phyloP scores from a whole-genome alignment of 2,797 vertebrate genomes.

The Myiotriccus ornatus region DNA sequence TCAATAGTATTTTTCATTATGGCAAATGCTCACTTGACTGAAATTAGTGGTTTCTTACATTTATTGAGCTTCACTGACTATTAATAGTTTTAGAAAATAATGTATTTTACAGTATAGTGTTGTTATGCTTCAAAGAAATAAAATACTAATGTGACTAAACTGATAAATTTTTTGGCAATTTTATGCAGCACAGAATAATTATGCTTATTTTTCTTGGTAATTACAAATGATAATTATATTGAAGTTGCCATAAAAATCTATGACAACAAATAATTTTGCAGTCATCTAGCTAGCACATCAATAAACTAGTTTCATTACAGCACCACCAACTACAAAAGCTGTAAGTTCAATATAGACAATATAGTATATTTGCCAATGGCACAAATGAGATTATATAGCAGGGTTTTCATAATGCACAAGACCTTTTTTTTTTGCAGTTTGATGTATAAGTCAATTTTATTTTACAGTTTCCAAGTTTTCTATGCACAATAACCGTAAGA shows the following conservation, averaged over 20 bases:
- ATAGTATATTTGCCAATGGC: constrained; percentile 16
- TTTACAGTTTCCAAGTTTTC: constrained; percentile 39
- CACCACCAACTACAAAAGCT: constrained; percentile 42
- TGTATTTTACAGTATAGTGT: not conserved
- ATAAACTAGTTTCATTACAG: constrained; percentile 54
- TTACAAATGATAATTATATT: constrained; percentile 54
- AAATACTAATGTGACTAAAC: constrained; percentile 27
- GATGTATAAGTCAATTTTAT: constrained; percentile 19
- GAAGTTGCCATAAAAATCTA: constrained; percentile 50
- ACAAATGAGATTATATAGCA: constrained; percentile 39
- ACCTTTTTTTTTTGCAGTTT: not conserved
- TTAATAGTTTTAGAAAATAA: not conserved
- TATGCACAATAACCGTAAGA: constrained; percentile 9
- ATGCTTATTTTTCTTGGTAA: constrained; percentile 49
- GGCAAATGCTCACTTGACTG: not conserved
- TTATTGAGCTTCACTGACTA: not conserved
- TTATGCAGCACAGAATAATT: constrained; percentile 32
- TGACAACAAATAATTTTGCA: constrained; percentile 47
- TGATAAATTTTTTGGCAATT: not conserved
- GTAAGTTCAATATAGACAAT: constrained; percentile 39
- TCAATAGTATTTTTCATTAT: not conserved
- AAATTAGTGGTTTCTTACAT: not conserved
- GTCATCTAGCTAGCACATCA: not conserved
- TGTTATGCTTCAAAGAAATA: not conserved
- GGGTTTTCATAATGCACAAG: not conserved